Percentiles rank a stretch among this genome's conserved stretches.
These are phyloP conservation scores for Brachionus rubens DNA, from an alignment of 1,140 invertebrate species.

Conservation along the genomic window DNA sequence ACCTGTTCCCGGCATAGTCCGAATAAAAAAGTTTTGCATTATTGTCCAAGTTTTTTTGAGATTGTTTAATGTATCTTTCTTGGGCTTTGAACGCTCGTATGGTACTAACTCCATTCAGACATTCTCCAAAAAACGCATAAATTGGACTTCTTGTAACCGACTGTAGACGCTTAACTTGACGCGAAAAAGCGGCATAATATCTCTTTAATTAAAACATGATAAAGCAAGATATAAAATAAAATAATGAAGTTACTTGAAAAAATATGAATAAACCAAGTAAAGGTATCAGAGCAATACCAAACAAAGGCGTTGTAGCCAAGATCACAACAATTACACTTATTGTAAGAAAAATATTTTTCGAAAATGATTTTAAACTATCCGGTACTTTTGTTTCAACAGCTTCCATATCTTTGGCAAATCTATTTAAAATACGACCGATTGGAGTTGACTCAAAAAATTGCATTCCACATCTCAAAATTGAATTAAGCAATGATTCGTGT, in stretches of 20 bases:
- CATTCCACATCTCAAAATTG: slow-evolving; percentile 68
- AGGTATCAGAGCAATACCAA: slow-evolving; percentile 31
- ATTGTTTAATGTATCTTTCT: slow-evolving; percentile 59
- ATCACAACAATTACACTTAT: slow-evolving; percentile 38
- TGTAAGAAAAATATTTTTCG: background rate
- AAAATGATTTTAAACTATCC: slow-evolving; percentile 5
- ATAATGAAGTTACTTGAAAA: slow-evolving; percentile 20
- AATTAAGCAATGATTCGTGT: background rate
- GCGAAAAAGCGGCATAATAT: slow-evolving; percentile 79
- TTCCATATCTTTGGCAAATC: slow-evolving; percentile 65
- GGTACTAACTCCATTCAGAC: slow-evolving; percentile 62
- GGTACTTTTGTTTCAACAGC: slow-evolving; percentile 61
- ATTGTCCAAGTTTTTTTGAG: background rate
- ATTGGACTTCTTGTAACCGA: slow-evolving; percentile 92
- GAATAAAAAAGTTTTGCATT: slow-evolving; percentile 6
- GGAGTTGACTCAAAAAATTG: slow-evolving; percentile 75
- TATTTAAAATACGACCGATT: slow-evolving; percentile 72
- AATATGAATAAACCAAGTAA: slow-evolving; percentile 1
- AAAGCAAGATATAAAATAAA: background rate
- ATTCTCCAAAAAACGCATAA: slow-evolving; percentile 95
- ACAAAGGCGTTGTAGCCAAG: background rate
- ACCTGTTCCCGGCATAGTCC: background rate
- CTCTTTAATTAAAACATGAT: slow-evolving; percentile 22
- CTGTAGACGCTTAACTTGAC: slow-evolving; percentile 89
- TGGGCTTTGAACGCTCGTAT: slow-evolving; percentile 64